These are phyloP conservation scores for Pristionchus japonicus DNA, from an alignment of 2,888 invertebrate genomes.

Conservation along the genomic window DNA sequence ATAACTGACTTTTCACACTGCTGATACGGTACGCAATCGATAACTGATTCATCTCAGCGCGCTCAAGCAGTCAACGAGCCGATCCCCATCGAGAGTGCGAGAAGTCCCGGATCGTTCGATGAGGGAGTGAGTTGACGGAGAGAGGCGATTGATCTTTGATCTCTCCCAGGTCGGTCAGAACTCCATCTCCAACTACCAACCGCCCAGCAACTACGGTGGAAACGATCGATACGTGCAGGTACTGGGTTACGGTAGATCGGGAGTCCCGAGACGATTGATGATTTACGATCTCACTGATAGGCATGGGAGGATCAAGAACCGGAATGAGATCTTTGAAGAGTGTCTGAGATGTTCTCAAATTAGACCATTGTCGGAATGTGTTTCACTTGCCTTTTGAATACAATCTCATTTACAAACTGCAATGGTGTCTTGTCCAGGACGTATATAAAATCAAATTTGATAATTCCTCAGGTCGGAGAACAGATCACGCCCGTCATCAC, in stretches of 20 bases:
- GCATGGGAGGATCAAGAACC: not conserved
- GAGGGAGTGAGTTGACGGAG: not conserved
- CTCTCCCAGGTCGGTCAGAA: not conserved
- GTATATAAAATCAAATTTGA: not conserved
- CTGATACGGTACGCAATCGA: not conserved
- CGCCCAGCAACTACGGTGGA: constrained; percentile 26
- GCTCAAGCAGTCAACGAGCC: not conserved
- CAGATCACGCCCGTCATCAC: constrained; percentile 68
- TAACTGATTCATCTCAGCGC: not conserved
- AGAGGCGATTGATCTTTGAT: not conserved
- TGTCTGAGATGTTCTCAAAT: not conserved
- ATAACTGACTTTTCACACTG: not conserved
- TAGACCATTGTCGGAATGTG: not conserved
- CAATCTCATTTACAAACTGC: not conserved
- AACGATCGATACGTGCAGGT: constrained; percentile 32
- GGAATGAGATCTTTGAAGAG: not conserved
- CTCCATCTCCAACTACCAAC: constrained; percentile 14
- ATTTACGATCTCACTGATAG: constrained; percentile 49
- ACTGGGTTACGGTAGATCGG: not conserved
- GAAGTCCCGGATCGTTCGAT: constrained; percentile 20
- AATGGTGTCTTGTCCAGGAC: not conserved
- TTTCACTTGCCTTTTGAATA: not conserved
- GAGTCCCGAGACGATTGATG: constrained; percentile 43
- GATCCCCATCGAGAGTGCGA: not conserved
- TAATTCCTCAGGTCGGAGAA: constrained; percentile 66